Conservation (phyloP, 1,140 invertebrate species). For the Bactericera cockerelli region DNA sequence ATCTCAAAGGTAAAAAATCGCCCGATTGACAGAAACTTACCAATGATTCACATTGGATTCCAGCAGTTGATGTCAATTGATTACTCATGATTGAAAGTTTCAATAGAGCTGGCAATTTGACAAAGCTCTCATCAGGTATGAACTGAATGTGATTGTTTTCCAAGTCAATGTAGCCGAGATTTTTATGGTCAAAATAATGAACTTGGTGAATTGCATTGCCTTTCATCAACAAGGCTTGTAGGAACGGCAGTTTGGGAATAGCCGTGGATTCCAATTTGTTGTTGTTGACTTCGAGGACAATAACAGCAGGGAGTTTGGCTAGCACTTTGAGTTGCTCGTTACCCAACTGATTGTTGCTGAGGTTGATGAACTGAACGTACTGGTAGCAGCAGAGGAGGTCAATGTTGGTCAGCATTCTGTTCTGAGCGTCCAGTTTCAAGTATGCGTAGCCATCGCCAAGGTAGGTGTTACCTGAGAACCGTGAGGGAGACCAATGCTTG, state of each 20-base stretch:
- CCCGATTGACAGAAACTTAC: too few relatives aligned
- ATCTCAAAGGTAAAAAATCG: too few relatives aligned
- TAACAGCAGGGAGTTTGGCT: background rate
- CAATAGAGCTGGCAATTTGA: background rate
- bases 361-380: conserved; percentile 1
- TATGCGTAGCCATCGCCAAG: background rate
- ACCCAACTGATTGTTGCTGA: background rate
- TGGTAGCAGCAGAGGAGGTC: background rate
- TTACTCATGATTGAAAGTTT: background rate
- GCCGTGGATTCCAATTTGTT: background rate
- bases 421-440: background rate
- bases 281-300: background rate
- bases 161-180: background rate
- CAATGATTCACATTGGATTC: background rate
- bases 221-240: background rate
- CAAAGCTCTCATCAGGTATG: background rate
- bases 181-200: background rate
- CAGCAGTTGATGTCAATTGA: background rate
- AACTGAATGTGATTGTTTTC: background rate
- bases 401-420: background rate
- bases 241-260: background rate
- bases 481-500: too few relatives aligned
- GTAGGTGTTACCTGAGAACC: background rate
- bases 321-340: background rate
- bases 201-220: background rate